Percentiles rank a stretch among this genome's conserved stretches.
Evolutionary conservation across 2,113 vertebrate genomes (phyloP).

Genomic region (Capricornis sumatraensis): DNA sequence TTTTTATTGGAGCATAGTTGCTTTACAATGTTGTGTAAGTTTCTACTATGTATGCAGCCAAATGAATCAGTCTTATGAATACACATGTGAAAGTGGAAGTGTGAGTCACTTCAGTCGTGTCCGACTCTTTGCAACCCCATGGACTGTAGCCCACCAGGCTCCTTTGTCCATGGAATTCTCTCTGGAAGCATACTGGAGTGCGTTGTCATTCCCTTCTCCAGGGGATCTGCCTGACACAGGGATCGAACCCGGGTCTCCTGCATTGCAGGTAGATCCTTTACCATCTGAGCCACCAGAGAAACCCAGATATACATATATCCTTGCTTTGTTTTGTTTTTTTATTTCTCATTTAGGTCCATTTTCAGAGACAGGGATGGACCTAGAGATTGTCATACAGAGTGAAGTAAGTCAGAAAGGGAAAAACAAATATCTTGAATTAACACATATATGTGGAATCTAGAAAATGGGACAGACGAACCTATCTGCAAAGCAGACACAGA

Average conservation of each 20-base stretch:
- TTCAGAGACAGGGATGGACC: not conserved
- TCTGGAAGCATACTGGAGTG: not conserved
- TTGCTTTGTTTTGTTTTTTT: not conserved
- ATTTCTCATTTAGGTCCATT: not conserved
- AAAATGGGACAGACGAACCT: not conserved
- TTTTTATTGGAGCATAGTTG: not conserved
- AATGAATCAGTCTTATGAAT: not conserved
- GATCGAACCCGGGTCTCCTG: not conserved
- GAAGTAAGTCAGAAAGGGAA: not conserved
- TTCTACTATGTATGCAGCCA: not conserved
- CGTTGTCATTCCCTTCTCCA: not conserved
- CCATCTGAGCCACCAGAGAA: not conserved
- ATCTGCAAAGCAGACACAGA: not conserved
- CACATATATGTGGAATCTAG: not conserved
- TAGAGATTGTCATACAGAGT: not conserved
- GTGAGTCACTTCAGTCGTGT: not conserved
- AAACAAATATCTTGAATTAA: not conserved
- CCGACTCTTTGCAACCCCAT: not conserved
- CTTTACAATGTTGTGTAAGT: not conserved
- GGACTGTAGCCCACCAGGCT: not conserved
- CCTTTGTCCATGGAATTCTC: not conserved
- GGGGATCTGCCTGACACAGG: not conserved
- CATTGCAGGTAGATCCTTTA: not conserved
- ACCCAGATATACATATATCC: not conserved
- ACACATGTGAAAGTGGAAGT: not conserved